Conservation (phyloP, 2,888 invertebrate species). For the Drosophila birchii region DNA sequence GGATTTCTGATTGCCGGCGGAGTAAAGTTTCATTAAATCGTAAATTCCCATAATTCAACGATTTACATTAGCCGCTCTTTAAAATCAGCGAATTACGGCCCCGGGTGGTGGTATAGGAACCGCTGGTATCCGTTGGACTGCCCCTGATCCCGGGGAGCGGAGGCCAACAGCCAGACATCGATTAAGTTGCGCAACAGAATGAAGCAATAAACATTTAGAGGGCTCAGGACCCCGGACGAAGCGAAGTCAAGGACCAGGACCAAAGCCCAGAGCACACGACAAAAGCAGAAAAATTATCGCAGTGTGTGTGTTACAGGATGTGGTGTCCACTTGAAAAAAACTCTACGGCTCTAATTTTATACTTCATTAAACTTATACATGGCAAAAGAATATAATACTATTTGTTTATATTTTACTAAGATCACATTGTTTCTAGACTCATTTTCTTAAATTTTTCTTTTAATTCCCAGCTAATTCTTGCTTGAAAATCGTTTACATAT, state of each 20-base stretch:
- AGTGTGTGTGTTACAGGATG: slow-evolving; percentile 29
- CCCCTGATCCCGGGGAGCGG: slow-evolving; percentile 11
- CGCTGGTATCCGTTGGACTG: neutral
- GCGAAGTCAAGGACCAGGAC: slow-evolving; percentile 31
- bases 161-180: slow-evolving; percentile 60
- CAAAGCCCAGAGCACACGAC: slow-evolving; percentile 23
- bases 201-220: slow-evolving; percentile 80
- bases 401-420: accelerated
- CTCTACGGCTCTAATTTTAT: neutral
- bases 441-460: neutral
- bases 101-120: neutral
- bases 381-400: neutral
- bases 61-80: slow-evolving; percentile 77
- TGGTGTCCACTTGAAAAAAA: slow-evolving; percentile 50
- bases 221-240: slow-evolving; percentile 47
- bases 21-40: slow-evolving; percentile 61
- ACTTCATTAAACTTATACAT: neutral
- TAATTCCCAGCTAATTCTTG: neutral
- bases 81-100: slow-evolving; percentile 54
- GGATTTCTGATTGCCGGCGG: slow-evolving; percentile 27
- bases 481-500: accelerated
- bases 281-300: slow-evolving; percentile 57
- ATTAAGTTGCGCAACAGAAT: slow-evolving; percentile 78
- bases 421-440: neutral
- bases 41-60: slow-evolving; percentile 72